phyloP scores from a whole-genome alignment of 2,113 vertebrate genomes.

The Onychostoma macrolepis region DNA sequence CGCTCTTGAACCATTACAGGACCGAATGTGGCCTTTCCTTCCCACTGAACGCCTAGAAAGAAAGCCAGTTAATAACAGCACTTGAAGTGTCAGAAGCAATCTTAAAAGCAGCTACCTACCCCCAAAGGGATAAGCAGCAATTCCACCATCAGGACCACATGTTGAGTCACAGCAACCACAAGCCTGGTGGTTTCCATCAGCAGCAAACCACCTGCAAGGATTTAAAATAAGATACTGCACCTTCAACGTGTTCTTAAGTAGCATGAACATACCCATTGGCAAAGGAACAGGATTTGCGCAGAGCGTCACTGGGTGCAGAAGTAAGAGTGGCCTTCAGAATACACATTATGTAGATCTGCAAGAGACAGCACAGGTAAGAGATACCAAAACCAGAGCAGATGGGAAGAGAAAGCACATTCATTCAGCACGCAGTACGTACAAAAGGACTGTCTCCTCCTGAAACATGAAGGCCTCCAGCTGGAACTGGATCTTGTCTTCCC shows the following conservation, averaged over 20 bases:
- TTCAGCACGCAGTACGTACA: background rate
- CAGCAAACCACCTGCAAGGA: conserved; percentile 45
- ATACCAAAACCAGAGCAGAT: no score
- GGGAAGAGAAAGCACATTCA: background rate
- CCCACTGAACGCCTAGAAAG: conserved; percentile 23
- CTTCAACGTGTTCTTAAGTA: no score
- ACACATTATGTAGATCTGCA: conserved; percentile 69
- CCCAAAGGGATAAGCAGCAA: no score
- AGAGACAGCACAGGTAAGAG: background rate
- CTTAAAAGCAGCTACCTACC: no score
- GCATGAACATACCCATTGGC: conserved; percentile 50
- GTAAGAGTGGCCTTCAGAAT: conserved; percentile 55
- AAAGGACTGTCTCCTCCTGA: conserved; percentile 50
- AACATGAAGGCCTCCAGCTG: conserved; percentile 69
- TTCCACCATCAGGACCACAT: background rate
- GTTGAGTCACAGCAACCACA: conserved; percentile 52
- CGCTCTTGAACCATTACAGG: conserved; percentile 22
- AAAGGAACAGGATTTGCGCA: conserved; percentile 69
- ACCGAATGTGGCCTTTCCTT: conserved; percentile 9
- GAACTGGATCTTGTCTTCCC: conserved; percentile 59
- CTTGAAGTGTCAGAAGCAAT: no score
- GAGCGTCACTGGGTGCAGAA: background rate
- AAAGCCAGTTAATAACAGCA: no score
- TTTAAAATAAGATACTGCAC: background rate
- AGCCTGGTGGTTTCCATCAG: conserved; percentile 26